phyloP scores from a whole-genome alignment of 2,888 invertebrate genomes.

The Ptychoptera albimana region DNA sequence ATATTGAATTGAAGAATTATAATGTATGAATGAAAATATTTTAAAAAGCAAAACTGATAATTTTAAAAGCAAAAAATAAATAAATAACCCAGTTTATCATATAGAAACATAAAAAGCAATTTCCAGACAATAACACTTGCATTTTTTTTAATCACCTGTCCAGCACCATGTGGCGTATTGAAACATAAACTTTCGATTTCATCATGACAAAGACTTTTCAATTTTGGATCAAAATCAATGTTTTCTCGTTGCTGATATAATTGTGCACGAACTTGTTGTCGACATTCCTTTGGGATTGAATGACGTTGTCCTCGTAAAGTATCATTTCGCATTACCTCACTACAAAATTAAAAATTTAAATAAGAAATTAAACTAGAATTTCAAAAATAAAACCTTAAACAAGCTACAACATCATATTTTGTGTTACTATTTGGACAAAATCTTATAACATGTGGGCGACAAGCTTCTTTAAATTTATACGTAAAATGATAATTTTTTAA shows the following conservation, averaged over 20 bases:
- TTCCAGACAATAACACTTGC: conserved; percentile 10
- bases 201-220: conserved; percentile 63
- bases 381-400: conserved; percentile 13
- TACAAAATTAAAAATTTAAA: conserved; percentile 34
- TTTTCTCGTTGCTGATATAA: conserved; percentile 84
- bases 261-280: conserved; percentile 81
- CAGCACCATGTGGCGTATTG: conserved; percentile 48
- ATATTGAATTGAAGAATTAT: neutral
- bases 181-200: conserved; percentile 64
- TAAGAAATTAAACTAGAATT: conserved; percentile 43
- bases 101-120: conserved; percentile 1
- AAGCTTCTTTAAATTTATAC: conserved; percentile 88
- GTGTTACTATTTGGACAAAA: conserved; percentile 54
- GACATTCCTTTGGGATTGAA: conserved; percentile 72
- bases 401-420: conserved; percentile 51
- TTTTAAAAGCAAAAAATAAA: conserved; percentile 7
- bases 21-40: neutral
- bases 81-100: neutral
- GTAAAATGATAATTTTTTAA: conserved; percentile 88
- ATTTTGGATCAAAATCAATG: conserved; percentile 66
- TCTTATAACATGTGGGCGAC: conserved; percentile 61
- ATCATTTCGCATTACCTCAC: conserved; percentile 81
- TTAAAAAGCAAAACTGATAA: neutral
- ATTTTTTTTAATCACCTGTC: conserved; percentile 34
- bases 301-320: conserved; percentile 61